These are phyloP conservation scores for Amniataba percoides DNA, from an alignment of 2,797 vertebrate species.

Conservation along the genomic window DNA sequence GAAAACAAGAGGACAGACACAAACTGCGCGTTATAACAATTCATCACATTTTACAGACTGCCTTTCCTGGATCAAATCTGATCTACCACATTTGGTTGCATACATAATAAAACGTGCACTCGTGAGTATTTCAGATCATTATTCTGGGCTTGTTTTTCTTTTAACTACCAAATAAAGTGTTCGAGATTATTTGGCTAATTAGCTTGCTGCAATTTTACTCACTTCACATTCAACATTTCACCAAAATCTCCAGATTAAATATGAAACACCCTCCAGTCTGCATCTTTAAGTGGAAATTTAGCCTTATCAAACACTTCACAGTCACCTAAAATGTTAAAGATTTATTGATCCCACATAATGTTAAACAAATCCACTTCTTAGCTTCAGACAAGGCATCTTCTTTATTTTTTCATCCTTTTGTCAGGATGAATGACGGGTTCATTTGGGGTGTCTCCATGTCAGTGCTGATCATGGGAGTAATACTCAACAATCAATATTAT, in stretches of 20 bases:
- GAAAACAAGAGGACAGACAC: not conserved
- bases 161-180: not conserved
- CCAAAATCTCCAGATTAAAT: not conserved
- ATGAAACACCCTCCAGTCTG: not conserved
- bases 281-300: not conserved
- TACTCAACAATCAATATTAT: conserved; percentile 58
- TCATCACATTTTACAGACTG: not conserved
- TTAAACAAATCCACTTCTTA: conserved; percentile 2
- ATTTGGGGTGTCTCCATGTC: conserved; percentile 27
- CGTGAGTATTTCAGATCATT: not conserved
- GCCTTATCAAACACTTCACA: too few species aligned
- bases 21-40: not conserved
- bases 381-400: not conserved
- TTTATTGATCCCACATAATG: not conserved
- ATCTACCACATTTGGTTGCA: not conserved
- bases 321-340: not conserved
- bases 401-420: too few species aligned
- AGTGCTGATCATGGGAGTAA: conserved; percentile 35
- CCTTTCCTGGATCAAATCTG: not conserved
- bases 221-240: too few species aligned
- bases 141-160: not conserved
- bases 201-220: not conserved
- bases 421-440: too few species aligned
- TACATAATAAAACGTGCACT: not conserved
- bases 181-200: not conserved